These are phyloP conservation scores for Heliconius himera DNA, from an alignment of 1,140 invertebrate genomes.

Conservation along the genomic window DNA sequence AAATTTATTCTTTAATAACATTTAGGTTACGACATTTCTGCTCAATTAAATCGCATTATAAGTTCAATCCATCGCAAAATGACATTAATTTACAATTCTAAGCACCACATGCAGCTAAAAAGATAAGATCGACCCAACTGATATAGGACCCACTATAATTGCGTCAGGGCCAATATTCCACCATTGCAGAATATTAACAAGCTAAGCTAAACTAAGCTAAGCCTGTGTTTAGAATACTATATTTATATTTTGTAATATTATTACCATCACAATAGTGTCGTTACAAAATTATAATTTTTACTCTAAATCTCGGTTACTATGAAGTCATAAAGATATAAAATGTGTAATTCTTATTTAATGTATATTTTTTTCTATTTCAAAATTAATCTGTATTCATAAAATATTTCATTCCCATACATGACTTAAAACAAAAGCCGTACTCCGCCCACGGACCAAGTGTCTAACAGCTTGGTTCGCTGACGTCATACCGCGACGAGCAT, in stretches of 20 bases:
- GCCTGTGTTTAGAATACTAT: background rate
- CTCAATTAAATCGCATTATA: background rate
- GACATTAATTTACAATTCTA: conserved; percentile 30
- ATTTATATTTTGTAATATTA: background rate
- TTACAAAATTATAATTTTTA: too few species aligned
- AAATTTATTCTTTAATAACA: background rate
- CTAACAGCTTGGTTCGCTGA: conserved; percentile 12
- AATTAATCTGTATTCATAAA: background rate
- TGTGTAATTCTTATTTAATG: too few species aligned
- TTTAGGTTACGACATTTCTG: background rate
- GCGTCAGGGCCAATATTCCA: conserved; percentile 17
- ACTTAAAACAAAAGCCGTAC: background rate
- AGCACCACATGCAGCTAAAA: conserved; percentile 12
- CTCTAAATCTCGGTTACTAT: too few species aligned
- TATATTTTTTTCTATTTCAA: background rate
- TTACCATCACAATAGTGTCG: too few species aligned
- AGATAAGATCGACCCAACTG: conserved; percentile 27
- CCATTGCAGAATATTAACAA: conserved; percentile 25
- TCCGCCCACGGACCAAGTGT: conserved; percentile 9
- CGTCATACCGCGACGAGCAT: background rate
- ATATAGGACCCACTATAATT: conserved; percentile 16
- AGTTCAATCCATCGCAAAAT: conserved; percentile 2
- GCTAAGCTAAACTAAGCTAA: background rate
- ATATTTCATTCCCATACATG: background rate
- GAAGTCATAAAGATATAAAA: too few species aligned